Conservation (phyloP, 2,113 vertebrate genomes). For the Cryptoleucopteryx plumbea region DNA sequence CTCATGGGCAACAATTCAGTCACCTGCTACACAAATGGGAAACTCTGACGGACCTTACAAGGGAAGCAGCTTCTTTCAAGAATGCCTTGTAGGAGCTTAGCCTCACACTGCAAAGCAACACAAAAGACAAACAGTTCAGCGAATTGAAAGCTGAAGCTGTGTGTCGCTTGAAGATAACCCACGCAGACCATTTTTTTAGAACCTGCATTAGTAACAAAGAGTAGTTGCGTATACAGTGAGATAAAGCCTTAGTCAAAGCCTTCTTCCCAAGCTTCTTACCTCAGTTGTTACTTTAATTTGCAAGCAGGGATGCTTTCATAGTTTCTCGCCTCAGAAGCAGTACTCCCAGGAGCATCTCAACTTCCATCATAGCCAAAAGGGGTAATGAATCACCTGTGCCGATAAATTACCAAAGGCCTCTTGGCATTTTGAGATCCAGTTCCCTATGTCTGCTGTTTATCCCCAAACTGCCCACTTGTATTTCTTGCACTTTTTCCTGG, state of each 20-base stretch:
- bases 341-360: neutral
- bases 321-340: neutral
- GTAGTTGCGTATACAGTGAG: neutral
- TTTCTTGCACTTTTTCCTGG: neutral
- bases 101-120: neutral
- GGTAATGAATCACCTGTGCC: neutral
- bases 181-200: neutral
- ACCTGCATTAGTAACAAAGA: neutral
- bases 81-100: neutral
- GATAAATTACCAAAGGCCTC: neutral
- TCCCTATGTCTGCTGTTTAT: neutral
- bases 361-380: neutral
- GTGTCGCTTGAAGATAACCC: neutral
- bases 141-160: neutral
- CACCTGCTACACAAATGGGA: neutral
- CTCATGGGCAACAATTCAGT: neutral
- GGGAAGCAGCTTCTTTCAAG: neutral
- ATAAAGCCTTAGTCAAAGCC: neutral
- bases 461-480: neutral
- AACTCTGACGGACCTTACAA: accelerated
- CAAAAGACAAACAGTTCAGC: neutral
- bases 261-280: neutral
- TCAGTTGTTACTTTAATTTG: neutral
- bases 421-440: neutral
- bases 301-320: neutral